Evolutionary conservation across 2,888 invertebrate species (phyloP).

Genomic region (Selenia dentaria): DNA sequence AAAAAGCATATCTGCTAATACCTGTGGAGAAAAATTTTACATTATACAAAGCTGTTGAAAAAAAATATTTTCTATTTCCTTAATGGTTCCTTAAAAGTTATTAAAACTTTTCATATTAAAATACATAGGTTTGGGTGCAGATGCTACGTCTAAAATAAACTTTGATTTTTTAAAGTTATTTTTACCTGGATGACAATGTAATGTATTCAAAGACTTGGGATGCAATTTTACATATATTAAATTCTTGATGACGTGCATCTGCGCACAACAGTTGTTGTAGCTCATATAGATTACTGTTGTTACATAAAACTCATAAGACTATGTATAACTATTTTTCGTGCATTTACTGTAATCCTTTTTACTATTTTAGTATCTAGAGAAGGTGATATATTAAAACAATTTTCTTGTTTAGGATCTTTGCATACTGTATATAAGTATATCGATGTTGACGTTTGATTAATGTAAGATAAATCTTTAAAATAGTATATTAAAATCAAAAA

Average conservation of each 20-base stretch:
- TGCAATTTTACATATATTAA: not conserved
- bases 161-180: not conserved
- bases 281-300: constrained; percentile 64
- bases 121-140: constrained; percentile 61
- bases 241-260: constrained; percentile 35
- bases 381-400: constrained; percentile 78
- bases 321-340: constrained; percentile 81
- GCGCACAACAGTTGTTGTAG: constrained; percentile 62
- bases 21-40: not conserved
- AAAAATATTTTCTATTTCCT: constrained; percentile 9
- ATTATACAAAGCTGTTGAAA: constrained; percentile 1
- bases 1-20: constrained; percentile 2
- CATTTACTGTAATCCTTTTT: constrained; percentile 83
- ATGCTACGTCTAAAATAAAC: constrained; percentile 37
- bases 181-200: constrained; percentile 4
- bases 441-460: constrained; percentile 70
- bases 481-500: constrained; percentile 28
- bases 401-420: constrained; percentile 67
- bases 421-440: constrained; percentile 65
- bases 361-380: constrained; percentile 71
- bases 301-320: constrained; percentile 68
- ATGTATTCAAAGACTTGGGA: not conserved
- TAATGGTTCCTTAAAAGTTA: no score
- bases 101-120: constrained; percentile 42
- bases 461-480: constrained; percentile 53